Percentiles rank a stretch among this genome's conserved stretches.
These are phyloP conservation scores for Eulimnadia texana DNA, from an alignment of 1,140 invertebrate species.

Conservation along the genomic window DNA sequence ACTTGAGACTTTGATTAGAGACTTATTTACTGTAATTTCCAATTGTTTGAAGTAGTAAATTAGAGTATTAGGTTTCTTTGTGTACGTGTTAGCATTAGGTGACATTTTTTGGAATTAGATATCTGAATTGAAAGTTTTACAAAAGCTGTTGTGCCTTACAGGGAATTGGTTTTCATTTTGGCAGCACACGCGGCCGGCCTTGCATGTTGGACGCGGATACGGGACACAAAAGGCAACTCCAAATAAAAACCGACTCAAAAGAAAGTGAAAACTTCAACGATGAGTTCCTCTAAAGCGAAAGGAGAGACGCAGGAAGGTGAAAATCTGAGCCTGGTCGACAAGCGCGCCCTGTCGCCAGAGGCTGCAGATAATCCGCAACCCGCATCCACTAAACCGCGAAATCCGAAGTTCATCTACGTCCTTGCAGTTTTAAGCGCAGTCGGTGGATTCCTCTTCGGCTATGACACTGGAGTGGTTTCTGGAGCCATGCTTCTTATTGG, in stretches of 20 bases:
- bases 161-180: too few relatives aligned
- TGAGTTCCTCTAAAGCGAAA: background rate
- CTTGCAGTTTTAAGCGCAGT: constrained; percentile 37
- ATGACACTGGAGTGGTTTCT: constrained; percentile 49
- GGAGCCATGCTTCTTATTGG: constrained; percentile 43
- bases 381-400: background rate
- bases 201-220: too few relatives aligned
- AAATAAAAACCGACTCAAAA: background rate
- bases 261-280: background rate
- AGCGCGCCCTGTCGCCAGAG: background rate
- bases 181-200: too few relatives aligned
- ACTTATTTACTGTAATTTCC: too few relatives aligned
- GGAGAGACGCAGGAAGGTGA: background rate
- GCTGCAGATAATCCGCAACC: background rate
- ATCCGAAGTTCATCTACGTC: constrained; percentile 27
- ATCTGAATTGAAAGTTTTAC: too few relatives aligned
- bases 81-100: too few relatives aligned
- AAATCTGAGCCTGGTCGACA: background rate
- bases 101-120: too few relatives aligned
- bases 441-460: constrained; percentile 49
- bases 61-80: too few relatives aligned
- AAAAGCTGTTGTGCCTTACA: too few relatives aligned
- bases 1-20: too few relatives aligned
- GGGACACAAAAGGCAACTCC: background rate
- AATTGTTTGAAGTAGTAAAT: too few relatives aligned